Evolutionary conservation across 2,113 vertebrate species (phyloP), one percentile per base, ranked within the genome.

Genomic region (Centropus bengalensis): DNA sequence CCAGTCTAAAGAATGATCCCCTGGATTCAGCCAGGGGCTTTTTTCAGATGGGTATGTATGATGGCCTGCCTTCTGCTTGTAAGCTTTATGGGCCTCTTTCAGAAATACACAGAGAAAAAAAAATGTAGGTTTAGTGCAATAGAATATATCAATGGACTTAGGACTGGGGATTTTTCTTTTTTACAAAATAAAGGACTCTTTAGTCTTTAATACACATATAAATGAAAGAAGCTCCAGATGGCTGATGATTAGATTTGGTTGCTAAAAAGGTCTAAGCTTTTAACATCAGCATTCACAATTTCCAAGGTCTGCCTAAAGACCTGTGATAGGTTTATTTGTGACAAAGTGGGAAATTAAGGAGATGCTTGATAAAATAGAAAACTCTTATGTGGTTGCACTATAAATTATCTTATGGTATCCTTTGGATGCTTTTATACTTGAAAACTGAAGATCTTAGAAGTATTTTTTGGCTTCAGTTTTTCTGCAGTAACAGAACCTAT

Each of bases 191-290:
- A 3, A 70, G 16, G 32, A 69, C 20, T 56, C 49, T 55, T 47
- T 54, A 54, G 27, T 54, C 51, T 49, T 22, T 22, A 49, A 49
- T 49, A 49, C 47, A 76, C 24, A 10, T 64, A 32, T 32, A 73
- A 85, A 26, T 89, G 42, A 92, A 92, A 71, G 83, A 92, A 68
- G 66, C 26, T 95, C 56, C 94, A 97, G 87, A 83, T 82, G 63
- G 80, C 49, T 93, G 63, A 70, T 90, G 51, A 92, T 81, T 95
- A 92, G 79, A 95, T 94, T 93, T 93, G 77, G 47, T 89, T 95
- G 69, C 49, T 80, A 88, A 94, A 88, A n/a, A 20, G 14, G 5
- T 82, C 55, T 91, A 75, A 93, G 60, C 52, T 69, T 88, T 79
- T 92, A 69, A 76, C n/a, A 77, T 51, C n/a, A 63, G 40, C 94